phyloP scores from a whole-genome alignment of 2,888 invertebrate genomes.

The Brachylomia viminalis region DNA sequence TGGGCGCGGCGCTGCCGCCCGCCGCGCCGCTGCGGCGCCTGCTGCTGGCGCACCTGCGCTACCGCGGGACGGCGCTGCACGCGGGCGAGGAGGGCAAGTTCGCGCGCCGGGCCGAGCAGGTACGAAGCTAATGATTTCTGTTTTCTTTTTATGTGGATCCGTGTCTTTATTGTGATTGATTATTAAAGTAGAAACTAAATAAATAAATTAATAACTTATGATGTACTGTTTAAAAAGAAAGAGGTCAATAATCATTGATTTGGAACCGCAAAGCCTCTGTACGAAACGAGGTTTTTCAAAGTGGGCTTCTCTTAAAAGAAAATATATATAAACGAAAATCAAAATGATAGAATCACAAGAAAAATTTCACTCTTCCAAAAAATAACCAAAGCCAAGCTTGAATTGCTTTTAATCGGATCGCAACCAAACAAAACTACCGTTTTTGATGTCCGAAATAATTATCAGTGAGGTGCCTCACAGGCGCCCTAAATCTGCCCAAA shows the following conservation, averaged over 20 bases:
- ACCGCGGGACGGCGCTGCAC: constrained; percentile 96
- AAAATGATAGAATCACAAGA: background rate
- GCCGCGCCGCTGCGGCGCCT: constrained; percentile 96
- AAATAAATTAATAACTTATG: background rate
- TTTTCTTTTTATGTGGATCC: background rate
- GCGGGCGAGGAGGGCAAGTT: constrained; percentile 97
- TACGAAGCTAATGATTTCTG: background rate
- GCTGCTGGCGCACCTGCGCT: constrained; percentile 96
- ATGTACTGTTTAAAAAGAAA: background rate
- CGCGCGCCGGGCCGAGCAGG: constrained; percentile 97
- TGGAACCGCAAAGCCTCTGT: background rate
- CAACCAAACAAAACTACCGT: background rate
- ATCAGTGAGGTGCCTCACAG: background rate
- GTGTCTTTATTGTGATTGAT: background rate
- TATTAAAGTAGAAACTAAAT: background rate
- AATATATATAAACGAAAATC: background rate
- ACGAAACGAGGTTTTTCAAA: no score
- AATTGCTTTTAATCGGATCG: background rate
- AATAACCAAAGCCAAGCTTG: background rate
- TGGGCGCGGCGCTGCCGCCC: constrained; percentile 94
- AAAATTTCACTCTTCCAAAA: background rate
- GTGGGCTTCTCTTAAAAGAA: background rate
- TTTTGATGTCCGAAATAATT: background rate
- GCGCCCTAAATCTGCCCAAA: background rate
- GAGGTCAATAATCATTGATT: background rate